Evolutionary conservation across 1,140 invertebrate genomes (phyloP), one percentile per base, ranked within the genome.

Genomic region (Scaptomyza graminum): DNA sequence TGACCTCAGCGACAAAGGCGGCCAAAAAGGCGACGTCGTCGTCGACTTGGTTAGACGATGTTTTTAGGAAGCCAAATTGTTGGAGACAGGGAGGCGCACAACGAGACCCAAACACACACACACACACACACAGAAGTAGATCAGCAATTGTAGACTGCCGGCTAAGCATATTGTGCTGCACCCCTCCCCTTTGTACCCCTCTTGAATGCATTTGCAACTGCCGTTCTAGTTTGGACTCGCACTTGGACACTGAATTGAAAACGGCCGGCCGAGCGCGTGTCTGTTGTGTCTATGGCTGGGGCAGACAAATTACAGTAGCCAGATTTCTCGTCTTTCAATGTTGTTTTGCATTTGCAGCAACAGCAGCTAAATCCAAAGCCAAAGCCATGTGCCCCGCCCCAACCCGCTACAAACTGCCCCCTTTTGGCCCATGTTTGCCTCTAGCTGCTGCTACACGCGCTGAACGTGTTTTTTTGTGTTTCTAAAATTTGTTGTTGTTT

Each of bases 301-400:
- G 79, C 83, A 87, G 83, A 87, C 83, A 87, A 87, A 87, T 87
- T 87, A 87, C 83, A 88, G 83, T 87, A 87, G 83, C 83, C 83
- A 87, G 83, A 87, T 87, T 88, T 87, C 82, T 82, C 82, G 82
- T 88, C 82, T 87, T 72, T 88, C 83, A 87, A 73, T 78, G 82
- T 87, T 88, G 82, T 87, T 87, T 87, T 88, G 83, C 82, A 87
- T 87, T 84, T 85, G 79, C 69, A 28, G 49, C 47, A n/a, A 39
- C 57, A 63, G 37, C 57, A 63, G 54, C 61, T 12, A 15, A 13
- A 56, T 39, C 22, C 37, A 63, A 44, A 49, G 52, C 34, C 34
- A 74, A 57, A 49, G 59, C 61, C 60, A 22, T 34, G 31, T 51
- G 68, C 76, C 76, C 74, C 82, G 77, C 82, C 82, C 82, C 82